phyloP scores from a whole-genome alignment of 2,888 invertebrate genomes.

The Pachymerium ferrugineum region DNA sequence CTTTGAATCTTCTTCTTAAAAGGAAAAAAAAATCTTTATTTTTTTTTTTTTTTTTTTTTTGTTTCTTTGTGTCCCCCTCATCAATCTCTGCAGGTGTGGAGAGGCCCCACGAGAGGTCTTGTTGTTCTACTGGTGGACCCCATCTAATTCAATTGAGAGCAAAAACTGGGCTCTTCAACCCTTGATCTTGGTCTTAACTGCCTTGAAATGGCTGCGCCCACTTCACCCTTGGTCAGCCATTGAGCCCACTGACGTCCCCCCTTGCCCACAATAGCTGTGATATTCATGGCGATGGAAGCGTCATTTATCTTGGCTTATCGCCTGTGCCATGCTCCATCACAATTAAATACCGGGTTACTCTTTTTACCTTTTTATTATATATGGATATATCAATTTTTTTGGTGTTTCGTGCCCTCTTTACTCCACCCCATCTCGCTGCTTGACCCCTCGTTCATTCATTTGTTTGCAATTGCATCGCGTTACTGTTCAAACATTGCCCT shows the following conservation, averaged over 20 bases:
- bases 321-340: constrained; percentile 4
- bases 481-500: constrained; percentile 5
- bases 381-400: background rate
- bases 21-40: background rate
- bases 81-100: constrained; percentile 26
- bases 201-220: constrained; percentile 18
- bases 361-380: no score
- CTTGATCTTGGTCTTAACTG: constrained; percentile 15
- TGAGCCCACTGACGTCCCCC: constrained; percentile 15
- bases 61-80: constrained; percentile 19
- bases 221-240: constrained; percentile 18
- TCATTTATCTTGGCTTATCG: constrained; percentile 21
- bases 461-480: constrained; percentile 13
- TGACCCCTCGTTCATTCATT: constrained; percentile 1
- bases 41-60: background rate
- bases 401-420: background rate
- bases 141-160: constrained; percentile 29
- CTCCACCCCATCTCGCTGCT: background rate
- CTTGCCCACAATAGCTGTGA: background rate
- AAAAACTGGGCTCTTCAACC: constrained; percentile 29
- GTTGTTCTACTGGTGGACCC: constrained; percentile 32
- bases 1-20: constrained; percentile 9
- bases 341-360: constrained; percentile 21
- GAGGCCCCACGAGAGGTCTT: constrained; percentile 29
- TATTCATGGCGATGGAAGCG: constrained; percentile 6